Percentiles rank a stretch among this genome's conserved stretches.
Conservation (phyloP, 2,888 invertebrate genomes). For the Antheraea yamamai region DNA sequence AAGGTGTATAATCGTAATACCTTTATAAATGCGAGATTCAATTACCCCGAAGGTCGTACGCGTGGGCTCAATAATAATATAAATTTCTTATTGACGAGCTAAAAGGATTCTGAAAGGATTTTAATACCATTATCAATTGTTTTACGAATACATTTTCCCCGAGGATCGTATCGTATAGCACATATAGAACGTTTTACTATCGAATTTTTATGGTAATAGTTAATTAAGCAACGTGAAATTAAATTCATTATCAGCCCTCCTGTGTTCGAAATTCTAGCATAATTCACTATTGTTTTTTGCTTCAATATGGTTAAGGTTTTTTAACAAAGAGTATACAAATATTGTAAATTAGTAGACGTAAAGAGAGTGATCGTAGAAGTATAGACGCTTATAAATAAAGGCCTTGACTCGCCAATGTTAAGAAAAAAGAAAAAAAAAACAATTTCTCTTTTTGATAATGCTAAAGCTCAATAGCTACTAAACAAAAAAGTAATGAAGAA, state of each 20-base stretch:
- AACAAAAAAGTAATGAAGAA: too few relatives aligned
- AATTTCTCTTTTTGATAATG: too few relatives aligned
- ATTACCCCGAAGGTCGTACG: slow-evolving; percentile 45
- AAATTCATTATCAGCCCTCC: neutral
- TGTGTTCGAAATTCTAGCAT: too few relatives aligned
- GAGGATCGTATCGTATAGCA: neutral
- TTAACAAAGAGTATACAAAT: too few relatives aligned
- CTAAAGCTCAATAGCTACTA: too few relatives aligned
- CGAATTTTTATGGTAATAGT: neutral
- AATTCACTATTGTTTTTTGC: too few relatives aligned
- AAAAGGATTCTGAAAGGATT: slow-evolving; percentile 11
- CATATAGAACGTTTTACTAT: neutral
- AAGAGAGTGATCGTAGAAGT: too few relatives aligned
- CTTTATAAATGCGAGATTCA: slow-evolving; percentile 50
- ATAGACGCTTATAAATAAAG: too few relatives aligned
- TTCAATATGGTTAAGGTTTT: too few relatives aligned
- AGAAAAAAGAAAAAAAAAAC: too few relatives aligned
- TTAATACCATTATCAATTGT: neutral
- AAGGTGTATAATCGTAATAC: slow-evolving; percentile 33
- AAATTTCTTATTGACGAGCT: slow-evolving; percentile 16
- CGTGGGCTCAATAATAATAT: slow-evolving; percentile 35
- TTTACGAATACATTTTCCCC: neutral
- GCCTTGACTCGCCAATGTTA: too few relatives aligned
- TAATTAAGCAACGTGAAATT: neutral
- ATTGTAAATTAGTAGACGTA: too few relatives aligned